Evolutionary conservation across 2,113 vertebrate genomes (phyloP).

Genomic region (Polypterus senegalus): DNA sequence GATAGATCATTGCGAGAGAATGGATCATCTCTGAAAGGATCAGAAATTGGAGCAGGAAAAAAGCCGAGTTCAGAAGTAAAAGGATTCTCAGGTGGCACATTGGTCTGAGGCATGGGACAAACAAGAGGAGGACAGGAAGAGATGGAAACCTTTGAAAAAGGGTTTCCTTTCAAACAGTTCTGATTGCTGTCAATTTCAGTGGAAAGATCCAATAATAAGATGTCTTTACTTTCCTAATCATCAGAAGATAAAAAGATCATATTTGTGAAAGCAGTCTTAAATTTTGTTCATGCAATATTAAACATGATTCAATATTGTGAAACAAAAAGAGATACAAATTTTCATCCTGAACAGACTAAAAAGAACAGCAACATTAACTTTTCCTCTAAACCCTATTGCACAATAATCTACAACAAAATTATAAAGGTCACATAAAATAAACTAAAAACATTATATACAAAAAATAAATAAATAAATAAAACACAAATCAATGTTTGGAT

Average conservation of each 20-base stretch:
- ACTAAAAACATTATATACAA: no score
- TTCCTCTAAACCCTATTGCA: no score
- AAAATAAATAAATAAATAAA: no score
- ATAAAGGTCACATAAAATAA: no score
- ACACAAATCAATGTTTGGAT: no score
- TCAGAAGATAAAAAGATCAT: conserved; percentile 42
- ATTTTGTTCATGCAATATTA: no score
- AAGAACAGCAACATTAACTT: no score
- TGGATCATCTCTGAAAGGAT: conserved; percentile 83
- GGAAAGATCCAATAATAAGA: conserved; percentile 90
- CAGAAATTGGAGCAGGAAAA: conserved; percentile 76
- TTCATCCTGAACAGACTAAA: no score
- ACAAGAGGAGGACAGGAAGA: conserved; percentile 48
- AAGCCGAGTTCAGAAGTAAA: conserved; percentile 68
- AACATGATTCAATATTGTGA: conserved; percentile 4
- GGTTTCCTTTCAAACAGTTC: conserved; percentile 70
- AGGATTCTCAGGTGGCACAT: conserved; percentile 54
- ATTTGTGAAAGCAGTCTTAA: no score
- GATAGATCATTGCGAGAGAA: conserved; percentile 51
- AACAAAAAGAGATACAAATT: conserved; percentile 4
- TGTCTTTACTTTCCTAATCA: conserved; percentile 80
- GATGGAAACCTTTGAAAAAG: conserved; percentile 57
- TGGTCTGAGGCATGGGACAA: conserved; percentile 48
- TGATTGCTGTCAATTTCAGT: conserved; percentile 86
- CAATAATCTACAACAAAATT: no score